Evolutionary conservation across 2,888 invertebrate genomes (phyloP).

Genomic region (Lepidocyrtinus sp.): DNA sequence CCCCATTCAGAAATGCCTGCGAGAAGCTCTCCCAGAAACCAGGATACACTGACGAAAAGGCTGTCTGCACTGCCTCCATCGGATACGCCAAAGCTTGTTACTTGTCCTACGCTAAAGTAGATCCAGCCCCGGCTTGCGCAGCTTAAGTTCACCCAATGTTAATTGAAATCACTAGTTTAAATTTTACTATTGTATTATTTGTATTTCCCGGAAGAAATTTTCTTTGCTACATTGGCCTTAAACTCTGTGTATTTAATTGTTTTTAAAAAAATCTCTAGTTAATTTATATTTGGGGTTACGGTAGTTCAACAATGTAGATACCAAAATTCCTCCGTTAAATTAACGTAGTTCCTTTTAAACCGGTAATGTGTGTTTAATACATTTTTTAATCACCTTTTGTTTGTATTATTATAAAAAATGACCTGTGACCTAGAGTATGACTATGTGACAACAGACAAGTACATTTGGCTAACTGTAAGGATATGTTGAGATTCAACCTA

Average conservation of each 20-base stretch:
- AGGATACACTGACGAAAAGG: constrained; percentile 59
- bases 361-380: background rate
- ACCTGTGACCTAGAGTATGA: no score
- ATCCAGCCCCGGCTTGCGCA: constrained; percentile 42
- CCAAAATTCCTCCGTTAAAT: background rate
- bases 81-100: constrained; percentile 63
- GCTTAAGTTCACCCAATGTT: constrained; percentile 23
- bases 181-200: background rate
- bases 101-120: constrained; percentile 46
- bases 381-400: background rate
- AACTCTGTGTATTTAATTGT: constrained; percentile 11
- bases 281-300: background rate
- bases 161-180: background rate
- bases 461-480: no score
- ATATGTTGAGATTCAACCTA: no score
- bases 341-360: background rate
- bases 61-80: constrained; percentile 64
- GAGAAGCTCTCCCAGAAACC: constrained; percentile 72
- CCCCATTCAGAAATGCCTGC: constrained; percentile 81
- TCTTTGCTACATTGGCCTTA: constrained; percentile 34
- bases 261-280: background rate
- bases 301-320: background rate
- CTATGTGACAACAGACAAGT: no score
- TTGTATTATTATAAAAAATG: background rate
- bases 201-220: background rate